Conservation (phyloP, 1,140 invertebrate genomes). For the Aleiodes sp. region DNA sequence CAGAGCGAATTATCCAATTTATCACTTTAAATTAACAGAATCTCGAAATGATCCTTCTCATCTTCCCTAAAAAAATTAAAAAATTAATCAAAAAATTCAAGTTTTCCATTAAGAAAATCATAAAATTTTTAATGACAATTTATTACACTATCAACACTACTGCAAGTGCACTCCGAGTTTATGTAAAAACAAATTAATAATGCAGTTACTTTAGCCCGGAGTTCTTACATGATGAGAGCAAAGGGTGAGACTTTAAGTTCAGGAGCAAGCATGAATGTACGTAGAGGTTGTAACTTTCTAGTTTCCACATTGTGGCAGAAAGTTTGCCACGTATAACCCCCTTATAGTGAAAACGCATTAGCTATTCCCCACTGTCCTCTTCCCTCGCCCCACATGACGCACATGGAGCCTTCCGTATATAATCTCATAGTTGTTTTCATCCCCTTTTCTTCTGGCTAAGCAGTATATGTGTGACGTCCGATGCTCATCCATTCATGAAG, state of each 20-base stretch:
- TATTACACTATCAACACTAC: background rate
- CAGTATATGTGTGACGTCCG: background rate
- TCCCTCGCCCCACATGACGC: background rate
- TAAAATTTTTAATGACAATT: background rate
- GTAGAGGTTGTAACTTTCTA: too few species aligned
- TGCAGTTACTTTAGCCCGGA: constrained; percentile 25
- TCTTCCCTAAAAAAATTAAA: too few species aligned
- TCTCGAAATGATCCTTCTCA: too few species aligned
- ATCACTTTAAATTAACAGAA: too few species aligned
- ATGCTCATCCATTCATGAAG: constrained; percentile 17
- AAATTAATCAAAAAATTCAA: too few species aligned
- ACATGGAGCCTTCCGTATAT: background rate
- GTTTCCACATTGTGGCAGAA: too few species aligned
- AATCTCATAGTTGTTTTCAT: background rate
- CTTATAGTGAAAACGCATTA: constrained; percentile 11
- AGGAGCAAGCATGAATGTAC: background rate
- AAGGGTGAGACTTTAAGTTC: constrained; percentile 2
- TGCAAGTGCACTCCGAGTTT: constrained; percentile 3
- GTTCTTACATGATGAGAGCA: constrained; percentile 1
- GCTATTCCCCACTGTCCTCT: too few species aligned
- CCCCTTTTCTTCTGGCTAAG: background rate
- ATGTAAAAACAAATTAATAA: constrained; percentile 32
- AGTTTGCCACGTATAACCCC: background rate
- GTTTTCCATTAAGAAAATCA: too few species aligned
- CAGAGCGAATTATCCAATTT: too few species aligned